These are phyloP conservation scores for Gymnoscelis rufifasciata DNA, from an alignment of 2,888 invertebrate genomes.

Conservation along the genomic window DNA sequence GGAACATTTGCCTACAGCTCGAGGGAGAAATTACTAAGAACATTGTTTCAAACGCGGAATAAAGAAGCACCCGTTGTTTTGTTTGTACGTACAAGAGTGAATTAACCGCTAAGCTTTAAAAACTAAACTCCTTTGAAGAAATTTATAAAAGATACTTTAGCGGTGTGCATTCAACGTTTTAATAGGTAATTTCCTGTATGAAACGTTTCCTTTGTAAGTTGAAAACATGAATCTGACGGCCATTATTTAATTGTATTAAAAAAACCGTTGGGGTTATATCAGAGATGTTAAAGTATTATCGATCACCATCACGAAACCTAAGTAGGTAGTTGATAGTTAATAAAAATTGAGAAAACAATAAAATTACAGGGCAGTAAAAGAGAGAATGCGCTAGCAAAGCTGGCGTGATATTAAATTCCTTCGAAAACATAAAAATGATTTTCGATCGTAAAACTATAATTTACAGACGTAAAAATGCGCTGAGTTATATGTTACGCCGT, in stretches of 20 bases:
- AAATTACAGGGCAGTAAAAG: constrained; percentile 78
- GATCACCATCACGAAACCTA: constrained; percentile 53
- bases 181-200: constrained; percentile 47
- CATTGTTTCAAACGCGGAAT: constrained; percentile 23
- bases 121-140: constrained; percentile 61
- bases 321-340: constrained; percentile 76
- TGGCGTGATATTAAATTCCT: constrained; percentile 78
- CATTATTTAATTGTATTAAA: constrained; percentile 26
- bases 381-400: constrained; percentile 74
- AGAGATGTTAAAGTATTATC: constrained; percentile 48
- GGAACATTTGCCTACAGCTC: too few species aligned
- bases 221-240: constrained; percentile 3
- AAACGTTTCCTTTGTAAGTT: constrained; percentile 47
- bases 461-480: constrained; percentile 79
- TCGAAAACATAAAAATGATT: constrained; percentile 79
- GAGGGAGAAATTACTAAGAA: constrained; percentile 13
- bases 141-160: constrained; percentile 48
- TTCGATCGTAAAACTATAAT: constrained; percentile 80
- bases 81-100: constrained; percentile 50
- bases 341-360: constrained; percentile 79
- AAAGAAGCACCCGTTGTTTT: constrained; percentile 38
- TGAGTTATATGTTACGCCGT: constrained; percentile 66
- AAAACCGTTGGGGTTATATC: constrained; percentile 17
- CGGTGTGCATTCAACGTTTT: constrained; percentile 50
- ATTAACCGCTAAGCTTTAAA: constrained; percentile 60